These are phyloP conservation scores for Peromyscus leucopus DNA, from an alignment of 2,113 vertebrate species.

Conservation along the genomic window DNA sequence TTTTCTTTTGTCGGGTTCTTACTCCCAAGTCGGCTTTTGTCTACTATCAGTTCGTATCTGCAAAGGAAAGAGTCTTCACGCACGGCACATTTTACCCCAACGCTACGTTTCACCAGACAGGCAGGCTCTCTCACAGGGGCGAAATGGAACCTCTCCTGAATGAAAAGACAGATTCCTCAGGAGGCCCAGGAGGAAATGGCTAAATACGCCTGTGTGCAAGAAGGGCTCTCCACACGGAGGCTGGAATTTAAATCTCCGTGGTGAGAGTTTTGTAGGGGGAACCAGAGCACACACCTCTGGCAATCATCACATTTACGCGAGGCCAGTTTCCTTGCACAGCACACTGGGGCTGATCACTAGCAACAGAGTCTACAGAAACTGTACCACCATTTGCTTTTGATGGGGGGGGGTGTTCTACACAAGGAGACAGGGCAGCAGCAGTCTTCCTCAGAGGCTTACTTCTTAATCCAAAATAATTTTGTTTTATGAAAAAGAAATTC, in stretches of 20 bases:
- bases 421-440: neutral
- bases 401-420: neutral
- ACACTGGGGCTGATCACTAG: neutral
- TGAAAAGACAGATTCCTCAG: neutral
- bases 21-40: conserved; percentile 93
- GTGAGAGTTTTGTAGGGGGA: neutral
- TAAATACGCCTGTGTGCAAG: neutral
- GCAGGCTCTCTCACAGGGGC: conserved; percentile 4
- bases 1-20: conserved; percentile 86
- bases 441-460: neutral
- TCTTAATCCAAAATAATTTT: conserved; percentile 45
- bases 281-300: neutral
- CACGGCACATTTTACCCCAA: rapidly evolving
- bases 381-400: neutral
- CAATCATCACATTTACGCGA: neutral
- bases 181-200: neutral
- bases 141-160: neutral
- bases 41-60: conserved; percentile 94
- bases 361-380: neutral
- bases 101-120: neutral
- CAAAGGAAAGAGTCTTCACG: conserved; percentile 71
- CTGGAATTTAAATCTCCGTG: neutral
- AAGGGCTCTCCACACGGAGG: neutral
- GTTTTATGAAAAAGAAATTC: conserved; percentile 49
- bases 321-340: neutral